A percentile compares a stretch with the other conserved stretches of the same genome.
Conservation (phyloP, 2,113 vertebrate species). For the Choloepus hoffmanni region DNA sequence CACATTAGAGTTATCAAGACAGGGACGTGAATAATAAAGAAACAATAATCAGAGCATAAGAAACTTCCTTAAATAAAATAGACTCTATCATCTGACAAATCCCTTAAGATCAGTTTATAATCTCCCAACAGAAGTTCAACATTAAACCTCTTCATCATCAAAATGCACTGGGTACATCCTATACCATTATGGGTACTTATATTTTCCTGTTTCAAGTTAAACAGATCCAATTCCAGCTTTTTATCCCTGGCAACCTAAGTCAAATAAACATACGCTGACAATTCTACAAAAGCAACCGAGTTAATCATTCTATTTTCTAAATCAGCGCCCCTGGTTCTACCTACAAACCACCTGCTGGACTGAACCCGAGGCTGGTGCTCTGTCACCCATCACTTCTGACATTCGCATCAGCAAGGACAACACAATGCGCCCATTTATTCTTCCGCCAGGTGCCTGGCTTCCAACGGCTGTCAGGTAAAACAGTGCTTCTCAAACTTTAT, state of each 20-base stretch:
- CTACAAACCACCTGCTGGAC: not conserved
- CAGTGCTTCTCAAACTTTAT: not conserved
- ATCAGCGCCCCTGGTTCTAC: not conserved
- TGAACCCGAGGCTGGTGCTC: not conserved
- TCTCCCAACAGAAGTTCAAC: not conserved
- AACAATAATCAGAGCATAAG: not conserved
- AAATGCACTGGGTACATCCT: not conserved
- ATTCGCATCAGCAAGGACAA: not conserved
- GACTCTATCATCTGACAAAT: not conserved
- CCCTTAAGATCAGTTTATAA: constrained; percentile 10
- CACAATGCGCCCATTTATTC: not conserved
- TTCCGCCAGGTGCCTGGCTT: not conserved
- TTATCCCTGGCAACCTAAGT: not conserved
- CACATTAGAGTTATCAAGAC: not conserved
- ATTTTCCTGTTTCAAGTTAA: not conserved
- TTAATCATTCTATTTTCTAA: not conserved
- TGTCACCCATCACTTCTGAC: not conserved
- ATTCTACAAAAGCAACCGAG: not conserved
- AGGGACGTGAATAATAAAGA: not conserved
- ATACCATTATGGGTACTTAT: too few species aligned
- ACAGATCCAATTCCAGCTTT: not conserved
- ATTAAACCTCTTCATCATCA: not conserved
- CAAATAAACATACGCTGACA: not conserved
- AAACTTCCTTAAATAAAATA: constrained; percentile 4
- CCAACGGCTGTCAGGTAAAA: not conserved